Base-by-base conservation (phyloP, 2,888 invertebrate genomes). In the Polyploca ridens region DNA sequence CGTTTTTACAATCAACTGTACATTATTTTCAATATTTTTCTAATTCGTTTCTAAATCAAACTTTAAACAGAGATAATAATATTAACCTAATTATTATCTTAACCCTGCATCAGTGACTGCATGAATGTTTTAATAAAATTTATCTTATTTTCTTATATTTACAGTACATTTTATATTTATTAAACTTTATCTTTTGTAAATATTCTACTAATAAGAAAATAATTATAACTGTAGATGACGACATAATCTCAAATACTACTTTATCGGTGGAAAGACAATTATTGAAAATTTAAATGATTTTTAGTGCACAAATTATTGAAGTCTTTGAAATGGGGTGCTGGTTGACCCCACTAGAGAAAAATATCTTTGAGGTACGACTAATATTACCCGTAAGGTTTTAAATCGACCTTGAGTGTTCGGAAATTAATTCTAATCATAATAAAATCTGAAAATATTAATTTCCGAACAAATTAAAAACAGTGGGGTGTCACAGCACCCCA, bases 221-320 rank as follows among this genome's bases (percentile, higher is more conserved):
- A 19, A 54, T 54, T 7, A 19, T n/a, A 54, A 54, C 19, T 4
- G n/a, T n/a, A n/a, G 19, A 54, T 54, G 54, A 19, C 19, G 19
- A 54, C 63, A 73, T 63, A 68, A 71, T 64, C 62, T 19, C 64
- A 71, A 66, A 63, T 64, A 63, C 64, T 63, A 72, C 68, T 70
- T 33, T 58, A 64, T 71, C 65, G 81, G 87, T 89, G 88, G 88
- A 89, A 89, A 89, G 89, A 88, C 88, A 89, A 89, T 88, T 76
- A 69, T 19, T 54, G 54, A 54, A 60, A 71, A 77, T 74, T 75
- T 69, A 70, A 68, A 69, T 75, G 69, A 76, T 76, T 69, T 78
- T 79, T 73, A 71, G 77, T 79, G 78, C 76, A 78, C 78, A 78
- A 69, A 62, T 64, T n/a, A 68, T 65, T 57, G 54, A 61, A 54